phyloP scores from a whole-genome alignment of 2,113 vertebrate genomes.

The Paratilapia polleni region DNA sequence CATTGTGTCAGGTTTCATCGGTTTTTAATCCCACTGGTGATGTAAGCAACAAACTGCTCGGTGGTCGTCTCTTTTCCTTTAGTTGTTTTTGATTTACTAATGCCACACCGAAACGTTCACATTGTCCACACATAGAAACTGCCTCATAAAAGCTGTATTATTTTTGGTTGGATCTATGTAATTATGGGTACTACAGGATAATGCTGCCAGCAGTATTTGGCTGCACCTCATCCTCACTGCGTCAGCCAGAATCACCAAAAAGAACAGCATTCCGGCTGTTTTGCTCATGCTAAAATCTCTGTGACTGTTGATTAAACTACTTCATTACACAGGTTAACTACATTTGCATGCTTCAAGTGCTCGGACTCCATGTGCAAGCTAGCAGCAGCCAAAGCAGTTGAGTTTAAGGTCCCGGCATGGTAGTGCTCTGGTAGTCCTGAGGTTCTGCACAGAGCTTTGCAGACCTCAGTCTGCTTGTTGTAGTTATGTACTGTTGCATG shows the following conservation, averaged over 20 bases:
- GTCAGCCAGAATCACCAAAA: conserved; percentile 12
- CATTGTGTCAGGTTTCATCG: neutral
- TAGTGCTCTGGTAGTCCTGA: accelerated
- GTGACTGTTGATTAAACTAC: neutral
- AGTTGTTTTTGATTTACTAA: conserved; percentile 8
- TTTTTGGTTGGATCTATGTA: conserved; percentile 11
- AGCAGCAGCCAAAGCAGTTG: neutral
- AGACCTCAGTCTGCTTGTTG: neutral
- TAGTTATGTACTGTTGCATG: neutral
- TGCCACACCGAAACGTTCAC: conserved; percentile 5
- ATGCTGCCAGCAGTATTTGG: conserved; percentile 34
- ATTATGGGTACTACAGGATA: neutral
- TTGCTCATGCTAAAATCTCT: neutral
- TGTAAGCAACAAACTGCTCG: conserved; percentile 28
- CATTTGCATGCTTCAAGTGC: neutral
- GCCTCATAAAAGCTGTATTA: neutral
- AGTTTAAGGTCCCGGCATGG: neutral
- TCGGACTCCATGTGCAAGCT: neutral
- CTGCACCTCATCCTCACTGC: conserved; percentile 6
- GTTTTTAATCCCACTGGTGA: conserved; percentile 19
- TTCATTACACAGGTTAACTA: neutral
- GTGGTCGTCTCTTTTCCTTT: conserved; percentile 22
- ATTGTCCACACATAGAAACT: neutral
- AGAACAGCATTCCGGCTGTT: neutral
- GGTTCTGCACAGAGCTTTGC: neutral